Evolutionary conservation across 2,797 vertebrate species (phyloP).

Genomic region (Melanotaenia pygmaea): DNA sequence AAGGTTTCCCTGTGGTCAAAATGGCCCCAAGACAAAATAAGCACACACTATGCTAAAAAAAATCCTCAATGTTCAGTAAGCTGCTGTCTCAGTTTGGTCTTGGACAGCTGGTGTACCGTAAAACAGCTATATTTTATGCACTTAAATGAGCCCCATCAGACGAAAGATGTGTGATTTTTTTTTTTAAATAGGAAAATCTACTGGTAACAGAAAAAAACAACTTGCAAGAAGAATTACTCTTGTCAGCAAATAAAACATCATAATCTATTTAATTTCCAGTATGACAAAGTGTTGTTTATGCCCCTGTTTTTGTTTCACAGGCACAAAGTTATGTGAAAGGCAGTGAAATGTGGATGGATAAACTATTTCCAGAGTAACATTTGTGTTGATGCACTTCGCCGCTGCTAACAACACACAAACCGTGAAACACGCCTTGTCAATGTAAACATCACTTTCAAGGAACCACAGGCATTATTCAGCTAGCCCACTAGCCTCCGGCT

Average conservation of each 20-base stretch:
- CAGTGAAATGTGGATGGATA: not conserved
- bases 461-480: constrained; percentile 39
- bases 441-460: constrained; percentile 35
- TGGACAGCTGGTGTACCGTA: no score
- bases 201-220: not conserved
- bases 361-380: not conserved
- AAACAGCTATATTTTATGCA: not conserved
- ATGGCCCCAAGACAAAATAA: no score
- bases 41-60: no score
- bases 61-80: no score
- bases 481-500: constrained; percentile 43
- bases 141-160: not conserved
- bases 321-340: not conserved
- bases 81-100: no score
- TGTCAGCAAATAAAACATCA: not conserved
- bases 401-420: not conserved
- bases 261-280: not conserved
- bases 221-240: not conserved
- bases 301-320: not conserved
- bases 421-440: constrained; percentile 11
- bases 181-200: not conserved
- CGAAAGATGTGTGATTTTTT: not conserved
- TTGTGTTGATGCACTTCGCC: not conserved
- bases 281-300: not conserved
- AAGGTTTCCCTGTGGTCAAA: no score